Conservation (phyloP, 2,113 vertebrate species). For the Neotragus pygmaeus region DNA sequence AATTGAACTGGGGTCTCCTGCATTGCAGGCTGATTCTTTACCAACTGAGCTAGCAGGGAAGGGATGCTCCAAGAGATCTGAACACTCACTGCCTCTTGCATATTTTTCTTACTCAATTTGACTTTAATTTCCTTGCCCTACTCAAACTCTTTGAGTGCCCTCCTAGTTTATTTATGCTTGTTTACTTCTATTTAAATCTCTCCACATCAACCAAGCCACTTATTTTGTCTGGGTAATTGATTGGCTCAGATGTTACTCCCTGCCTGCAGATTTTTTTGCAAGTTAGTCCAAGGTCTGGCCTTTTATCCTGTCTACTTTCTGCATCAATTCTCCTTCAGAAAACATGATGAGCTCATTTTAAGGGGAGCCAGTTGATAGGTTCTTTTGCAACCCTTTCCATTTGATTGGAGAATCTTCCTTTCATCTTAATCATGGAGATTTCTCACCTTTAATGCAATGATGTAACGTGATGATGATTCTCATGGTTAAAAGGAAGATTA, state of each 20-base stretch:
- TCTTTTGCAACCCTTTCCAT: not conserved
- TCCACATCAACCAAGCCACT: not conserved
- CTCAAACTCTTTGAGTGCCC: not conserved
- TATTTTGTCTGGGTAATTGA: not conserved
- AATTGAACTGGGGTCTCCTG: fast-evolving
- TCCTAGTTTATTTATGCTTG: not conserved
- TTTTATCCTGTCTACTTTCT: not conserved
- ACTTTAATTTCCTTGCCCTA: not conserved
- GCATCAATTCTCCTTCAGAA: not conserved
- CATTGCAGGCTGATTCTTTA: not conserved
- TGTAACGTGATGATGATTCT: fast-evolving
- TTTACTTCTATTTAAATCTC: not conserved
- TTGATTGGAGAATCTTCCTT: not conserved
- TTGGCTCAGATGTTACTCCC: not conserved
- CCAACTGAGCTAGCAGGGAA: not conserved
- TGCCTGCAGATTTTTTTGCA: not conserved
- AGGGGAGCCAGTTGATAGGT: not conserved
- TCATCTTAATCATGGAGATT: not conserved
- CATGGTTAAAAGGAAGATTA: not conserved
- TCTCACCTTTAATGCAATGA: fast-evolving
- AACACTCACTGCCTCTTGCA: too few relatives aligned
- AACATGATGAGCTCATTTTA: not conserved
- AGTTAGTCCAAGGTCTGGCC: not conserved
- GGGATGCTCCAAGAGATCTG: not conserved
- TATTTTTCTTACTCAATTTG: not conserved